These are phyloP conservation scores for Dicycla oo DNA, from an alignment of 2,888 invertebrate genomes.

Conservation along the genomic window DNA sequence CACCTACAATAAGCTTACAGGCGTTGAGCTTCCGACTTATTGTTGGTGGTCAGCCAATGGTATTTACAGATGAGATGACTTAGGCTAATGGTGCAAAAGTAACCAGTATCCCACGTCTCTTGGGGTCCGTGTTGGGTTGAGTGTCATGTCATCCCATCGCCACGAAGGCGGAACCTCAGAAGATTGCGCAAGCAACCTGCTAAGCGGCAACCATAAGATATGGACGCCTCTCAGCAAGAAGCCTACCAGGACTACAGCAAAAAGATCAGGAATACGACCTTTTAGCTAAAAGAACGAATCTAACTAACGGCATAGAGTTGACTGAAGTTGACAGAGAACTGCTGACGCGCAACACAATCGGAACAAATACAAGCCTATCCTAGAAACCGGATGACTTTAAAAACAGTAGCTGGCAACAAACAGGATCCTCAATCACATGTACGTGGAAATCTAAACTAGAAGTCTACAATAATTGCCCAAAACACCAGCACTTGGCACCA, in stretches of 20 bases:
- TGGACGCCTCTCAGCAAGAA: slow-evolving; percentile 15
- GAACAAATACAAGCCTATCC: slow-evolving; percentile 24
- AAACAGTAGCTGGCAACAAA: slow-evolving; percentile 42
- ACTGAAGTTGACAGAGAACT: slow-evolving; percentile 42
- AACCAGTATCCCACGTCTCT: slow-evolving; percentile 41
- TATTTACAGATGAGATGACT: slow-evolving; percentile 35
- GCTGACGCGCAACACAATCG: slow-evolving; percentile 40
- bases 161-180: slow-evolving; percentile 28
- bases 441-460: not conserved
- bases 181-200: slow-evolving; percentile 31
- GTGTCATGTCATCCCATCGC: slow-evolving; percentile 48
- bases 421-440: slow-evolving; percentile 9
- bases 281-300: slow-evolving; percentile 22
- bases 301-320: slow-evolving; percentile 15
- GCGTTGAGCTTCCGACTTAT: too few relatives aligned
- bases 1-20: too few relatives aligned
- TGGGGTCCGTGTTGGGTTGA: slow-evolving; percentile 38
- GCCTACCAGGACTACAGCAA: slow-evolving; percentile 18
- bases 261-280: not conserved
- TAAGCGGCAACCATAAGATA: not conserved
- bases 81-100: slow-evolving; percentile 43
- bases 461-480: not conserved
- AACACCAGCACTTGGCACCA: not conserved
- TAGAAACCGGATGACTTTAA: slow-evolving; percentile 30
- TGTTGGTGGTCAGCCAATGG: not conserved